Percentiles rank a stretch among this genome's conserved stretches.
phyloP scores from a whole-genome alignment of 2,888 invertebrate genomes.

The Cenopis cana region DNA sequence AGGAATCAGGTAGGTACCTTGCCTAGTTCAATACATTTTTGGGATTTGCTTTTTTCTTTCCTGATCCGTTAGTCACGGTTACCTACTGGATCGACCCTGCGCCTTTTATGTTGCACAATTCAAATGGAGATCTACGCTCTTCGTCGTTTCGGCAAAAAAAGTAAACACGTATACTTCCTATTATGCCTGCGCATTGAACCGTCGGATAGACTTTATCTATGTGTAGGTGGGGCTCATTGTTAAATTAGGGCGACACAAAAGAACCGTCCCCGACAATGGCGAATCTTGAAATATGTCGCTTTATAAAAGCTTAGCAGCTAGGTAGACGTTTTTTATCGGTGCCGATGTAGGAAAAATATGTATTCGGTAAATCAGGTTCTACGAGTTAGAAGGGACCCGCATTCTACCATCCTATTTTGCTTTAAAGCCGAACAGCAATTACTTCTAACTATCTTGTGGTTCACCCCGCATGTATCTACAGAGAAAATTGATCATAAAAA shows the following conservation, averaged over 20 bases:
- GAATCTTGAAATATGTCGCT: slow-evolving; percentile 74
- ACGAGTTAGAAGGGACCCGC: slow-evolving; percentile 67
- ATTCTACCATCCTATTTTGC: slow-evolving; percentile 68
- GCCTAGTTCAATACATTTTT: slow-evolving; percentile 39
- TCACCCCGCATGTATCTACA: slow-evolving; percentile 73
- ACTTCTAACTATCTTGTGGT: slow-evolving; percentile 80
- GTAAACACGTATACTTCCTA: slow-evolving; percentile 71
- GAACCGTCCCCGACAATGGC: slow-evolving; percentile 68
- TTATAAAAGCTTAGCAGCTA: slow-evolving; percentile 61
- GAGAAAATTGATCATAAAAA: slow-evolving; percentile 77
- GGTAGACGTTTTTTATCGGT: slow-evolving; percentile 63
- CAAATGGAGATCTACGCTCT: slow-evolving; percentile 71
- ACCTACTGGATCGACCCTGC: slow-evolving; percentile 69
- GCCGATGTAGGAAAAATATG: slow-evolving; percentile 52
- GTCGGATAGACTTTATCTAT: slow-evolving; percentile 75
- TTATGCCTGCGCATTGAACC: slow-evolving; percentile 80
- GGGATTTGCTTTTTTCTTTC: slow-evolving; percentile 51
- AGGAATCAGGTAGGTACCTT: slow-evolving; percentile 57
- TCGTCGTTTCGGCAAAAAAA: slow-evolving; percentile 73
- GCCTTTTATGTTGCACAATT: slow-evolving; percentile 78
- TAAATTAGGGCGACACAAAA: slow-evolving; percentile 74
- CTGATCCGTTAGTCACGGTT: slow-evolving; percentile 74
- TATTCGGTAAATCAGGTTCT: slow-evolving; percentile 56
- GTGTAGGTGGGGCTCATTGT: slow-evolving; percentile 64
- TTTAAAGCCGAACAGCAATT: slow-evolving; percentile 72